Base-by-base conservation (phyloP, 2,797 vertebrate genomes). In the Acanthornis magna region DNA sequence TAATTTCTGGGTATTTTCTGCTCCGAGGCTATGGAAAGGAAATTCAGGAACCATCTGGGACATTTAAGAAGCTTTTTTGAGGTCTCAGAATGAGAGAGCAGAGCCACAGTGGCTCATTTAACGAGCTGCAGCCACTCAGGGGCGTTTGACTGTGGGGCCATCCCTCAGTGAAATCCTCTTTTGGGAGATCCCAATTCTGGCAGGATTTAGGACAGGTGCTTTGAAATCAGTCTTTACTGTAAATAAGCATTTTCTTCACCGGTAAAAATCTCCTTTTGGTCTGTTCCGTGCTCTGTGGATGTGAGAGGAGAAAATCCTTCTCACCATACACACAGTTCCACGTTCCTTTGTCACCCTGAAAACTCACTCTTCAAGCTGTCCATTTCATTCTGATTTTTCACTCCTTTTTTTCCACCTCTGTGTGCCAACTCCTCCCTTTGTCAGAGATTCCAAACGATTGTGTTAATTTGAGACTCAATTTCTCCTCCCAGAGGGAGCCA, bases 161-260 rank as follows among this genome's bases (percentile, higher is more conserved):
- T 50, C 57, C 74, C 90, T 87, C 60, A 21, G 67, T 57, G 10
- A 25, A 88, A 40, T 72, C 43, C 51, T 74, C 77, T 34, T 38
- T 18, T 30, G 25, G 48, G 75, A 57, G 55, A 27, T 32, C 6
- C 61, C 87, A 68, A 55, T 78, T 79, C 71, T 76, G 67, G 45
- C 91, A 91, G 86, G 81, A 32, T 40, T 72, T 30, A 38, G 91
- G 71, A 22, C 77, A 92, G 88, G 74, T 82, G 94, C 80, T 95
- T 77, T 65, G 51, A 89, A 62, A 58, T 72, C 68, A 55, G 47
- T 47, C 36, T 83, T 85, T 38, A 48, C 53, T 88, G 62, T 66
- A 55, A 48, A 75, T 34, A 79, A 89, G 68, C 53, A 11, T 91
- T 89, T 91, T 73, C 40, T 83, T 54, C 47, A 16, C n/a, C 51